A percentile compares a stretch with the other conserved stretches of the same genome.
phyloP scores from a whole-genome alignment of 1,140 invertebrate species.

The Babylonia areolata region DNA sequence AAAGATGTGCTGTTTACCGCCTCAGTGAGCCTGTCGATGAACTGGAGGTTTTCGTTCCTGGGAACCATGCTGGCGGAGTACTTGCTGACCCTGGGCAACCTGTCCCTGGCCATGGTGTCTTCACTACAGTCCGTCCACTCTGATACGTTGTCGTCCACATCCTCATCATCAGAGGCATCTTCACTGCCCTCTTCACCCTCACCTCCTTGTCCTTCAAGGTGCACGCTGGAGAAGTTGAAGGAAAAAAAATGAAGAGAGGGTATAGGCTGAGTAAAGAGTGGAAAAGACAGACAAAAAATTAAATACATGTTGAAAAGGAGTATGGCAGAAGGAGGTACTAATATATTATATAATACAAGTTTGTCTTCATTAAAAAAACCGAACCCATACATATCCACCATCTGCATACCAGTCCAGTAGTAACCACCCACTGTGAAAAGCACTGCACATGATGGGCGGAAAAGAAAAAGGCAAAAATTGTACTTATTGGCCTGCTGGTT shows the following conservation, averaged over 20 bases:
- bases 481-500: too few species aligned
- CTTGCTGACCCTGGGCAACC: constrained; percentile 91
- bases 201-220: constrained; percentile 9
- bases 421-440: too few species aligned
- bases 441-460: too few species aligned
- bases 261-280: too few species aligned
- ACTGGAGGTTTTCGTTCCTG: constrained; percentile 87
- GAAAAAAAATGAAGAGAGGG: not conserved
- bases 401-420: too few species aligned
- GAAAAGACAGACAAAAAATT: too few species aligned
- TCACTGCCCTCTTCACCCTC: constrained; percentile 54
- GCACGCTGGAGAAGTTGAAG: not conserved
- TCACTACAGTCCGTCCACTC: constrained; percentile 48
- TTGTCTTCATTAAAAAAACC: too few species aligned
- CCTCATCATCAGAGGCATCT: constrained; percentile 52
- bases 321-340: too few species aligned
- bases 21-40: not conserved
- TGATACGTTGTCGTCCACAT: not conserved
- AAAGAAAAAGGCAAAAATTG: too few species aligned
- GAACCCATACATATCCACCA: too few species aligned
- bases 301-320: too few species aligned
- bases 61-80: constrained; percentile 95
- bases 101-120: constrained; percentile 64
- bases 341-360: too few species aligned
- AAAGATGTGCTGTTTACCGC: not conserved